phyloP scores from a whole-genome alignment of 2,888 invertebrate genomes.

The Euclidia mi region DNA sequence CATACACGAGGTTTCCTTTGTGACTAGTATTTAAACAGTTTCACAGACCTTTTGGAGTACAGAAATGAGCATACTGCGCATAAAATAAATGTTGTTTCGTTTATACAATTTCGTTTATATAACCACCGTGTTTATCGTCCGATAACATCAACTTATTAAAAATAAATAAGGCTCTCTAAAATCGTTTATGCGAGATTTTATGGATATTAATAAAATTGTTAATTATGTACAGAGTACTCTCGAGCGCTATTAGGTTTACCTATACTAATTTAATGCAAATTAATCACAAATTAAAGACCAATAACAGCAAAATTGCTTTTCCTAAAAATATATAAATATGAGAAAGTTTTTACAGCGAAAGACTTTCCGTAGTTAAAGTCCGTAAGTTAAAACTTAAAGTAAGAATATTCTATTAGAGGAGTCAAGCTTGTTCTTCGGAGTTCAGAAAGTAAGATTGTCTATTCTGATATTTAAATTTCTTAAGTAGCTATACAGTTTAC shows the following conservation, averaged over 20 bases:
- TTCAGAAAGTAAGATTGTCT: constrained; percentile 38
- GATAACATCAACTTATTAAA: too few species aligned
- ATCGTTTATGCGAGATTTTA: not conserved
- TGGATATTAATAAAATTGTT: constrained; percentile 9
- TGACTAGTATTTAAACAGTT: too few species aligned
- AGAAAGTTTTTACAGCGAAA: constrained; percentile 19
- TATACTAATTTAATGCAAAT: constrained; percentile 26
- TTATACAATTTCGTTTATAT: too few species aligned
- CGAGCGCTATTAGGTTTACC: constrained; percentile 21
- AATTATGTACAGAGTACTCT: constrained; percentile 29
- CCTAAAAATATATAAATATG: constrained; percentile 12
- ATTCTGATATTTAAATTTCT: constrained; percentile 27
- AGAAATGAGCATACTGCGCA: too few species aligned
- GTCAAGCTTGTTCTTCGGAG: constrained; percentile 40
- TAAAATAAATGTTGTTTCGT: too few species aligned
- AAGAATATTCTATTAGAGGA: constrained; percentile 50
- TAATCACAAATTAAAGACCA: constrained; percentile 21
- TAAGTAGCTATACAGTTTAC: not conserved
- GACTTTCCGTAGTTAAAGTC: constrained; percentile 31
- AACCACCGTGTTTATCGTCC: too few species aligned
- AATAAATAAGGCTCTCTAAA: not conserved
- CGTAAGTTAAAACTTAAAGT: constrained; percentile 42
- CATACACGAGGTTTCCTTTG: too few species aligned
- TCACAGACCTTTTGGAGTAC: too few species aligned
- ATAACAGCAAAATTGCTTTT: constrained; percentile 9